Base-by-base conservation (phyloP, 2,888 invertebrate species). In the Hedychridium roseum region DNA sequence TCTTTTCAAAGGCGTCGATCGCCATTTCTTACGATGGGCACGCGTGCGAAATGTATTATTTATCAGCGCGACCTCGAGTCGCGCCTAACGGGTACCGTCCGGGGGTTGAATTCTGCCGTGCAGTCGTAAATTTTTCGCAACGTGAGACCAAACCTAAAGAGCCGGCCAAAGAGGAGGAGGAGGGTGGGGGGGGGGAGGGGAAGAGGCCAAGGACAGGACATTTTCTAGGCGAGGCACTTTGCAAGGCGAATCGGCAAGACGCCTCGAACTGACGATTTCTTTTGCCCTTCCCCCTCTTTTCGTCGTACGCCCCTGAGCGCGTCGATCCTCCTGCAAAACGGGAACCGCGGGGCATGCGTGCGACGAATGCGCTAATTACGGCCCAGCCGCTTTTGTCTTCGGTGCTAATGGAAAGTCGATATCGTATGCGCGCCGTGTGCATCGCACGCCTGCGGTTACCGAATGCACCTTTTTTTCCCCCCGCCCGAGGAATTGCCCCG, bases 11-110 rank as follows among this genome's bases (percentile, higher is more conserved):
- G 64, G 63, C 61, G 64, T 54, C 58, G 55, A 62, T 58, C 57
- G 59, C 57, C 61, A 59, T 60, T 56, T 55, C 58, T 56, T 57
- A 47, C 56, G 60, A 54, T 63, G 60, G 68, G 66, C 65, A n/a
- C 66, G 61, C 63, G n/a, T 54, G 65, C 65, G 63, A 67, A 68
- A 70, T 71, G 64, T 65, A 68, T 66, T 64, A 64, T 68, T 71
- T 68, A 65, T 66, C 54, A 61, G 62, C 51, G 55, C 50, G 52
- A 52, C 49, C 52, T 46, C 39, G 54, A 47, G 30, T 50, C 50
- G 53, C 60, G 57, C 43, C 45, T 48, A 42, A 42, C 48, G 46
- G 32, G 49, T 47, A 50, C 54, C 44, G 45, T 40, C 43, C 52
- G 41, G 30, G n/a, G 20, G 40, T 48, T 43, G 38, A 37, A 32